phyloP scores from a whole-genome alignment of 2,113 vertebrate species.

The Scolopax mira region DNA sequence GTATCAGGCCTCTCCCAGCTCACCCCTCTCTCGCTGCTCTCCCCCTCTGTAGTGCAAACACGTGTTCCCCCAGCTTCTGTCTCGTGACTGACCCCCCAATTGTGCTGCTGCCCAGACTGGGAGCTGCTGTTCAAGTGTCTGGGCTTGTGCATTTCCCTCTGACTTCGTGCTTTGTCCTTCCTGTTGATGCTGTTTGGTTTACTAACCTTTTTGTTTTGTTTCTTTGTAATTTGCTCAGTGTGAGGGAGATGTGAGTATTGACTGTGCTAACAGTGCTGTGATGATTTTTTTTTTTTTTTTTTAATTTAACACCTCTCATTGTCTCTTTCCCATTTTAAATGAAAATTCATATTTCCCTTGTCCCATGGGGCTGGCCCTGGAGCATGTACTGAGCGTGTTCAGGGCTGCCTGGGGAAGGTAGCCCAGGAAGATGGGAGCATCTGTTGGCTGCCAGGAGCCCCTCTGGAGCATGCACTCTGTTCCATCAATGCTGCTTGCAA shows the following conservation, averaged over 20 bases:
- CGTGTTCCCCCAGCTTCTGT: conserved; percentile 20
- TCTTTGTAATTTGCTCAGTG: conserved; percentile 88
- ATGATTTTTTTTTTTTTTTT: neutral
- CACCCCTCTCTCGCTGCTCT: conserved; percentile 17
- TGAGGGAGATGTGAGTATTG: conserved; percentile 96
- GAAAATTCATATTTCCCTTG: neutral
- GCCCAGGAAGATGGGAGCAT: neutral
- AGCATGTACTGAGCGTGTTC: neutral
- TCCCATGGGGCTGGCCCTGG: neutral
- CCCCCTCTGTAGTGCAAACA: neutral
- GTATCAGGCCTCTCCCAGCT: neutral
- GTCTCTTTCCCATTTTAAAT: conserved; percentile 40
- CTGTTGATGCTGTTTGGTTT: conserved; percentile 55
- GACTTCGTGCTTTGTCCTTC: conserved; percentile 9
- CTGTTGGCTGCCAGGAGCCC: neutral
- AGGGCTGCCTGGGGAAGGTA: conserved; percentile 3
- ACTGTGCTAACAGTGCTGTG: conserved; percentile 74
- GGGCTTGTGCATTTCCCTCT: neutral
- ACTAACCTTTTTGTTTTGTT: conserved; percentile 73
- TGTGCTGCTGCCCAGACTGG: neutral
- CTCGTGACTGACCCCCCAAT: neutral
- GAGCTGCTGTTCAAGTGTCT: neutral
- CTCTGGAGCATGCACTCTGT: neutral
- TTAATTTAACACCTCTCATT: conserved; percentile 52
- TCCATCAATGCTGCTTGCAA: conserved; percentile 60